Evolutionary conservation across 2,113 vertebrate genomes (phyloP).

Genomic region (Siphamia tubifer): DNA sequence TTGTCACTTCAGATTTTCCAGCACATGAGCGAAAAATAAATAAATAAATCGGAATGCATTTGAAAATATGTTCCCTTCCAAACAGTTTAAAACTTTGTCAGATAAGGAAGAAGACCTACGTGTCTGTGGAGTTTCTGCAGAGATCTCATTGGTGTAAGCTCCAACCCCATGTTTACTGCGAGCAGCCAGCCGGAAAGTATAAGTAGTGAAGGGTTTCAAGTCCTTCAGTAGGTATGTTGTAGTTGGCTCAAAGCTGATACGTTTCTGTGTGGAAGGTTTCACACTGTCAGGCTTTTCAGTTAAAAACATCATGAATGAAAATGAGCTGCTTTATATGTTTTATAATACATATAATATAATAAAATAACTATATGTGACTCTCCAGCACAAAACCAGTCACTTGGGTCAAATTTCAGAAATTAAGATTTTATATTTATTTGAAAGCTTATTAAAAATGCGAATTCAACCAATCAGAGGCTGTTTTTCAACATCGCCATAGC

Average conservation of each 20-base stretch:
- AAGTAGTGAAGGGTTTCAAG: constrained; percentile 94
- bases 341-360: neutral
- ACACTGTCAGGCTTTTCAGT: neutral
- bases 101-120: constrained; percentile 93
- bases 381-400: too few relatives aligned
- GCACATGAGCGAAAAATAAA: neutral
- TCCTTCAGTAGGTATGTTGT: constrained; percentile 93
- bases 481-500: too few relatives aligned
- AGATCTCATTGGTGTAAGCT: constrained; percentile 95
- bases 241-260: constrained; percentile 90
- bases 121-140: constrained; percentile 97
- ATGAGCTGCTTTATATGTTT: neutral
- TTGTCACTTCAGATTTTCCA: constrained; percentile 11
- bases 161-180: constrained; percentile 94
- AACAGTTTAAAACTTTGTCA: constrained; percentile 26
- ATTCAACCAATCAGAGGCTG: too few relatives aligned
- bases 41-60: constrained; percentile 57
- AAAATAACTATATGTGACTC: too few relatives aligned
- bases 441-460: too few relatives aligned
- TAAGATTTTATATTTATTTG: too few relatives aligned
- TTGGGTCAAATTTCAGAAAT: too few relatives aligned
- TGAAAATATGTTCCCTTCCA: constrained; percentile 62
- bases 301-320: neutral
- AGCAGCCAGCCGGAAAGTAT: constrained; percentile 93
- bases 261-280: constrained; percentile 80